These are phyloP conservation scores for Heliconius aoede DNA, from an alignment of 2,888 invertebrate species.

Conservation along the genomic window DNA sequence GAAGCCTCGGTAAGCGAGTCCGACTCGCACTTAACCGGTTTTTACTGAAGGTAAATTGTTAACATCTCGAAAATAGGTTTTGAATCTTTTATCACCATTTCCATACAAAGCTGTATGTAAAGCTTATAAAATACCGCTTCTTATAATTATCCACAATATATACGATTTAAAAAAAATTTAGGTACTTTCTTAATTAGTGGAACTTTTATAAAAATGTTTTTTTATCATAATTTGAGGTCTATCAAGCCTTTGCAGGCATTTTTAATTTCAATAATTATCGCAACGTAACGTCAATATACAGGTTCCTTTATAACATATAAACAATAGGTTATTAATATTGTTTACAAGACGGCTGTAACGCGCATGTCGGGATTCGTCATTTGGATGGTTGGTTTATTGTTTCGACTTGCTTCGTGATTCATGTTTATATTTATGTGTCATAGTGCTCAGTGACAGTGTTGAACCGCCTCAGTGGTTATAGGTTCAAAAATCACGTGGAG, in stretches of 20 bases:
- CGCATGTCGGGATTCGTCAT: background rate
- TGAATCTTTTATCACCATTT: too few species aligned
- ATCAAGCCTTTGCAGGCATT: background rate
- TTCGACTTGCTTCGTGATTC: background rate
- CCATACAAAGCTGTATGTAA: too few species aligned
- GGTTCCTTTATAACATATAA: background rate
- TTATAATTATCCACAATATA: too few species aligned
- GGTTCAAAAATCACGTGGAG: background rate
- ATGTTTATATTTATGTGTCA: background rate
- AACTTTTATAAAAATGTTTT: background rate
- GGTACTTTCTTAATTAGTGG: too few species aligned
- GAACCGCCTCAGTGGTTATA: background rate
- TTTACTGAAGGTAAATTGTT: too few species aligned
- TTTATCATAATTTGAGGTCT: background rate
- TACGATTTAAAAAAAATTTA: too few species aligned
- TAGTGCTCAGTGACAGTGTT: background rate
- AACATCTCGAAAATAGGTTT: too few species aligned
- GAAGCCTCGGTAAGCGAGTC: too few species aligned
- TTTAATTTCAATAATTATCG: background rate
- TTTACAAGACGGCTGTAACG: background rate
- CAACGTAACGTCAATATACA: background rate
- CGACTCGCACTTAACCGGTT: too few species aligned
- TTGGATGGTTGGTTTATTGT: background rate
- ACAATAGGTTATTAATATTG: conserved; percentile 6
- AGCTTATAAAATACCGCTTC: too few species aligned